A percentile compares a stretch with the other conserved stretches of the same genome.
These are phyloP conservation scores for Oryzias celebensis DNA, from an alignment of 2,113 vertebrate species.

Conservation along the genomic window DNA sequence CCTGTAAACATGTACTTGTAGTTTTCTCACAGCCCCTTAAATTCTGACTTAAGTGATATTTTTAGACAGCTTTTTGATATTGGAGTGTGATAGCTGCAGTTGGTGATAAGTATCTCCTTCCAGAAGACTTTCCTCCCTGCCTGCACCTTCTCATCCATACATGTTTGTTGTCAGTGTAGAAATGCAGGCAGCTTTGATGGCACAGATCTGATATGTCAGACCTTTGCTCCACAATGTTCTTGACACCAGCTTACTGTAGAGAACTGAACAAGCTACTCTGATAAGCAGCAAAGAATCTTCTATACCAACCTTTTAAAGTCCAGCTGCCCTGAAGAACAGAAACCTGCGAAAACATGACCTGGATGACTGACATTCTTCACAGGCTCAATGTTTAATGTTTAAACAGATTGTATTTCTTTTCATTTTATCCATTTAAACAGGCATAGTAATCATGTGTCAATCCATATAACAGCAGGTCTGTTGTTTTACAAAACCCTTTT, in stretches of 20 bases:
- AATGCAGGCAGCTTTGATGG: slow-evolving; percentile 67
- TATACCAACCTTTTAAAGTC: too few relatives aligned
- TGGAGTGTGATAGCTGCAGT: slow-evolving; percentile 27
- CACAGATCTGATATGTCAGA: slow-evolving; percentile 59
- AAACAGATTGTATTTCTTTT: too few relatives aligned
- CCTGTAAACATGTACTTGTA: slow-evolving; percentile 4
- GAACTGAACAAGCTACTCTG: too few relatives aligned
- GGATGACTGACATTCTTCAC: too few relatives aligned
- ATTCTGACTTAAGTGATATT: slow-evolving; percentile 42
- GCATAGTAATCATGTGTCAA: too few relatives aligned
- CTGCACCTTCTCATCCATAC: slow-evolving; percentile 46
- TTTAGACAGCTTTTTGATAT: slow-evolving; percentile 51
- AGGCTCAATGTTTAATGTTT: too few relatives aligned
- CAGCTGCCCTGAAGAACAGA: too few relatives aligned
- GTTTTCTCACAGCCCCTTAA: slow-evolving; percentile 13
- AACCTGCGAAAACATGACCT: too few relatives aligned
- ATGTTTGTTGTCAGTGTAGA: slow-evolving; percentile 75
- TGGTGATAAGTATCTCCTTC: slow-evolving; percentile 69
- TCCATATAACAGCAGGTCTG: too few relatives aligned
- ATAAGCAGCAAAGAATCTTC: too few relatives aligned
- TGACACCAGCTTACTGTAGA: slow-evolving; percentile 15
- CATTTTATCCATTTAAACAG: too few relatives aligned
- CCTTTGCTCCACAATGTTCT: slow-evolving; percentile 12
- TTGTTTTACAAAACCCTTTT: too few relatives aligned
- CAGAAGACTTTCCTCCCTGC: slow-evolving; percentile 36